phyloP scores from a whole-genome alignment of 2,888 invertebrate genomes.

The Drosophila helvetica region DNA sequence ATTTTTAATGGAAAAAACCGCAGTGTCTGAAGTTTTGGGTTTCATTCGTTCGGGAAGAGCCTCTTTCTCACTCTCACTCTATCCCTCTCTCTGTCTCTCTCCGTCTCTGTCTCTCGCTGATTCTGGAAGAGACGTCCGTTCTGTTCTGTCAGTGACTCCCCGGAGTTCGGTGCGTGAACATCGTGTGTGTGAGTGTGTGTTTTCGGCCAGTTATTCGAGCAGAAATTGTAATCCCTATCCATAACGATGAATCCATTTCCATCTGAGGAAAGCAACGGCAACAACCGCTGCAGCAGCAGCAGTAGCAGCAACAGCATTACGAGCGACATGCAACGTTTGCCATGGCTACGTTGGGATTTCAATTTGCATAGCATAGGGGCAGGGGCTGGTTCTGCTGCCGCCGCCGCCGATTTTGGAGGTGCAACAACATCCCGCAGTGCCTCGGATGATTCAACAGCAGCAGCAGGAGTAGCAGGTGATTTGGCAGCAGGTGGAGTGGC shows the following conservation, averaged over 20 bases:
- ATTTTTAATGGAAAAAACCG: not conserved
- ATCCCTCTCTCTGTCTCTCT: too few relatives aligned
- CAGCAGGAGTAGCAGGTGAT: too few relatives aligned
- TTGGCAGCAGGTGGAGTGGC: not conserved
- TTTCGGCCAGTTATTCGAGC: not conserved
- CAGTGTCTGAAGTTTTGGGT: not conserved
- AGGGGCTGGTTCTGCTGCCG: too few relatives aligned
- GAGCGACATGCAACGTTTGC: slow-evolving; percentile 36
- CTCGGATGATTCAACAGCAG: not conserved
- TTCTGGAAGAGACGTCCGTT: not conserved
- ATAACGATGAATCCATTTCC: slow-evolving; percentile 24
- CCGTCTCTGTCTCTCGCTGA: not conserved
- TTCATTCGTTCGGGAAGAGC: slow-evolving; percentile 4
- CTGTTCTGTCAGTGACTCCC: slow-evolving; percentile 20
- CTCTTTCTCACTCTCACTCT: not conserved
- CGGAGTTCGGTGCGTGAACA: slow-evolving; percentile 25
- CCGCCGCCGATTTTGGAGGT: slow-evolving; percentile 19
- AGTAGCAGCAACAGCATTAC: slow-evolving; percentile 10
- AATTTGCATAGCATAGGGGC: slow-evolving; percentile 45
- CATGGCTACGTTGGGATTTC: slow-evolving; percentile 52
- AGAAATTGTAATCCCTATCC: not conserved
- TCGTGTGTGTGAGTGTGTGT: slow-evolving; percentile 1
- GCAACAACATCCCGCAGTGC: not conserved
- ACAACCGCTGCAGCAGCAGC: not conserved
- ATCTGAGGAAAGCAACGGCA: not conserved